Conservation (phyloP, 64 coral and sea anemone species). For the Pocillopora damicornis region DNA sequence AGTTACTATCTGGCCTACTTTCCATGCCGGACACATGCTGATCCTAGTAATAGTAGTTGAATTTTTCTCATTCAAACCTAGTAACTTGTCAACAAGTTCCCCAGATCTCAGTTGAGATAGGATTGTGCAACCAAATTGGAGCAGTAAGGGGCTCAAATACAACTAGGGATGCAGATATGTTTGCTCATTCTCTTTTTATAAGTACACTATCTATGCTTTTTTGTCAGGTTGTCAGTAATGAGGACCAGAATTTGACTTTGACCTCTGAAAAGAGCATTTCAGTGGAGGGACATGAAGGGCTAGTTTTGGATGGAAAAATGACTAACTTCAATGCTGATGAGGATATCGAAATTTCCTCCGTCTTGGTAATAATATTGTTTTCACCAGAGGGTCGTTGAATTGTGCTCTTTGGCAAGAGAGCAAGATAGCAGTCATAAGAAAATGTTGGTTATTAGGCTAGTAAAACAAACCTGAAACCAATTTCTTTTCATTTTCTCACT, state of each 20-base stretch:
- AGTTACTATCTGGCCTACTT: too few relatives aligned
- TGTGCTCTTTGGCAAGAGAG: too few relatives aligned
- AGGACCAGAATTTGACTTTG: conserved; percentile 66
- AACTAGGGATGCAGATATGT: too few relatives aligned
- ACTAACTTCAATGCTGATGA: conserved; percentile 28
- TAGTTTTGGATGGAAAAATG: conserved; percentile 71
- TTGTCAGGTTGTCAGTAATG: conserved; percentile 72
- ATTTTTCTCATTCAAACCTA: too few relatives aligned
- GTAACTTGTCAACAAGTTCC: too few relatives aligned
- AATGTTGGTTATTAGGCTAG: not conserved
- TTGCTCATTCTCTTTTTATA: not conserved
- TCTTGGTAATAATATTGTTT: conserved; percentile 32
- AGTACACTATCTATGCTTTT: not conserved
- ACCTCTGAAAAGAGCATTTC: conserved; percentile 9
- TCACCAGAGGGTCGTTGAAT: too few relatives aligned
- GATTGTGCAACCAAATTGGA: too few relatives aligned
- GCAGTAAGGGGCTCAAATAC: too few relatives aligned
- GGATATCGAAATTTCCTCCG: conserved; percentile 39
- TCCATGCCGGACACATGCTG: too few relatives aligned
- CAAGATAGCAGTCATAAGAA: not conserved
- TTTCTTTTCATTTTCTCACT: not conserved
- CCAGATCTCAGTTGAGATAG: too few relatives aligned
- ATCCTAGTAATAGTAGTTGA: too few relatives aligned
- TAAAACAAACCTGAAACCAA: too few relatives aligned
- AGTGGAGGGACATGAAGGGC: conserved; percentile 72